Evolutionary conservation across 2,113 vertebrate species (phyloP).

Genomic region (Gobio gobio): DNA sequence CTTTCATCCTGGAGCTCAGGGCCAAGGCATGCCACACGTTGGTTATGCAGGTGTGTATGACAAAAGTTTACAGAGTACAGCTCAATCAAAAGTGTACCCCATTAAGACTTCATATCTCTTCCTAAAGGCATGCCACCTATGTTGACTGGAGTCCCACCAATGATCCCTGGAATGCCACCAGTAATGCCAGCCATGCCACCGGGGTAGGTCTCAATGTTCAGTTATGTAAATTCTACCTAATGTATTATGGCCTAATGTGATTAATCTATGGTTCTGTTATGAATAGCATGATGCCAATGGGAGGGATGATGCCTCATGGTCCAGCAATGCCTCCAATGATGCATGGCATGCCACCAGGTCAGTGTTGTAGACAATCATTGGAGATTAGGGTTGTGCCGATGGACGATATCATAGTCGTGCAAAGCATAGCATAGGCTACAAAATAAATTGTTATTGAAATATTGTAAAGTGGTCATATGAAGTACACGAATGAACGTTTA

Average conservation of each 20-base stretch:
- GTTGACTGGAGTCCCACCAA: constrained; percentile 70
- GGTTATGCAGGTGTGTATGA: constrained; percentile 70
- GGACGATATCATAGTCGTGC: no score
- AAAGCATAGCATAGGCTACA: no score
- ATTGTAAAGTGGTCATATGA: no score
- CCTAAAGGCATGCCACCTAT: constrained; percentile 92
- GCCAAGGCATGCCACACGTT: constrained; percentile 89
- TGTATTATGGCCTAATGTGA: background rate
- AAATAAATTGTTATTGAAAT: no score
- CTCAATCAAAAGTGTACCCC: background rate
- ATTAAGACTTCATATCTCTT: constrained; percentile 17
- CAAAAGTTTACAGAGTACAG: background rate
- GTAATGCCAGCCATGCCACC: constrained; percentile 77
- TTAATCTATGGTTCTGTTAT: background rate
- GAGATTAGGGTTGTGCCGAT: no score
- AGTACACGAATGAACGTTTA: no score
- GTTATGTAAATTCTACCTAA: background rate
- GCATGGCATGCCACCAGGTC: constrained; percentile 76
- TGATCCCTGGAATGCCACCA: constrained; percentile 75
- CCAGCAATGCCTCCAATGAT: constrained; percentile 90
- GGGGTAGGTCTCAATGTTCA: constrained; percentile 66
- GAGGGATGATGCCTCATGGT: constrained; percentile 54
- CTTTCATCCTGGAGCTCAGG: constrained; percentile 79
- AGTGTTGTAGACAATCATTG: constrained; percentile 58
- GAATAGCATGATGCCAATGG: constrained; percentile 53